These are phyloP conservation scores for Mesitornis unicolor DNA, from an alignment of 2,113 vertebrate species.

Conservation along the genomic window DNA sequence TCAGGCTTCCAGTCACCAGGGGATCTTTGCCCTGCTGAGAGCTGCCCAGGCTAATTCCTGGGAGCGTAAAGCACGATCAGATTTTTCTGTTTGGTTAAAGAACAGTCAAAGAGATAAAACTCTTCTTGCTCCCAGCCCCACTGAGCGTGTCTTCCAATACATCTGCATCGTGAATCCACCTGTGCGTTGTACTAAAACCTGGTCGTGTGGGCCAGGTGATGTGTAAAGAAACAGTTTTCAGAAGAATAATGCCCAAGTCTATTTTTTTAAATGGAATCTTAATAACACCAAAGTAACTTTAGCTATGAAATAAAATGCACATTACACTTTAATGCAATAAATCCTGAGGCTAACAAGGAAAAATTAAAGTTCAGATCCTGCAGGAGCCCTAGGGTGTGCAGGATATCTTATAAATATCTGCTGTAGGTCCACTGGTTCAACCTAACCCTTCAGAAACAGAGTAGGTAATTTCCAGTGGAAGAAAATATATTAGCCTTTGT, in stretches of 20 bases:
- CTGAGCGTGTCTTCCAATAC: not conserved
- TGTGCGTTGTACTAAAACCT: not conserved
- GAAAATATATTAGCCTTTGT: not conserved
- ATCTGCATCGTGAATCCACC: not conserved
- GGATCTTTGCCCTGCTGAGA: not conserved
- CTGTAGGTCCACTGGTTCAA: not conserved
- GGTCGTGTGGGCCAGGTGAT: not conserved
- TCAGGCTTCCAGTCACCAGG: rapidly evolving
- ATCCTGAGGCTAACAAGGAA: not conserved
- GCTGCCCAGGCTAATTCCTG: not conserved
- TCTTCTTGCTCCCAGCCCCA: not conserved
- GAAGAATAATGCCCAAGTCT: not conserved
- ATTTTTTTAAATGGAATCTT: not conserved
- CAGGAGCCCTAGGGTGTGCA: not conserved
- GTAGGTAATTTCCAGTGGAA: not conserved
- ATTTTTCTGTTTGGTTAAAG: not conserved
- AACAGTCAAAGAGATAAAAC: not conserved
- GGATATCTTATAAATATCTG: not conserved
- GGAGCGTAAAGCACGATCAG: not conserved
- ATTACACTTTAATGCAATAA: not conserved
- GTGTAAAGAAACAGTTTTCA: not conserved
- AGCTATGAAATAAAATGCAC: not conserved
- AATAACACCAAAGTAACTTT: not conserved
- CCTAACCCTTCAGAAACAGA: not conserved
- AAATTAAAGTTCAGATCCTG: not conserved